A percentile compares a stretch with the other conserved stretches of the same genome.
phyloP scores from a whole-genome alignment of 2,888 invertebrate species.

The Herminia tarsipennalis region DNA sequence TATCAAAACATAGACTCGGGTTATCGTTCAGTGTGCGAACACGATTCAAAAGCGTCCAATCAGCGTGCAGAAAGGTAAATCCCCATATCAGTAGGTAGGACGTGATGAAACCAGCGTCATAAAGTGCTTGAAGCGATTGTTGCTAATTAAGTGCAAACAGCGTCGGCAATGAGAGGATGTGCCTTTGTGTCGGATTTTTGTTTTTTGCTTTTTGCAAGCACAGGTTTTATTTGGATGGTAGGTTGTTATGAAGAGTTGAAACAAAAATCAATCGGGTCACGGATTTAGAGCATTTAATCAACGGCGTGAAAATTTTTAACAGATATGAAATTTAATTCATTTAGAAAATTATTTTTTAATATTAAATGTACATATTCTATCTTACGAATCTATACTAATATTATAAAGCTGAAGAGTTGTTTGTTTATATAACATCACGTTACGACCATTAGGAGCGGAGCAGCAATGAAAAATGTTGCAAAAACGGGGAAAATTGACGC shows the following conservation, averaged over 20 bases:
- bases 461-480: too few relatives aligned
- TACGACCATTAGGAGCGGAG: too few relatives aligned
- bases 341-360: too few relatives aligned
- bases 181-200: constrained; percentile 7
- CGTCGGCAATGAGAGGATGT: constrained; percentile 14
- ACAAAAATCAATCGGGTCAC: not conserved
- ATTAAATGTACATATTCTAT: too few relatives aligned
- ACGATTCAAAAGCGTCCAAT: constrained; percentile 29
- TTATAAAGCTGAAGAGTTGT: too few relatives aligned
- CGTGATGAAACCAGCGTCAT: constrained; percentile 38
- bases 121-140: constrained; percentile 42
- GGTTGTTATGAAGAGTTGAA: not conserved
- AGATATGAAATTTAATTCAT: too few relatives aligned
- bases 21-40: constrained; percentile 7
- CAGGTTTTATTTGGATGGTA: not conserved
- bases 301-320: too few relatives aligned
- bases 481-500: too few relatives aligned
- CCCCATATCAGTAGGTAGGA: constrained; percentile 30
- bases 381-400: too few relatives aligned
- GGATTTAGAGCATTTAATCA: too few relatives aligned
- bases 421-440: too few relatives aligned
- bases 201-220: constrained; percentile 1
- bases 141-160: constrained; percentile 47
- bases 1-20: not conserved
- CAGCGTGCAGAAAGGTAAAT: constrained; percentile 28